Evolutionary conservation across 2,888 invertebrate species (phyloP).

Genomic region (Rhopalosiphum nymphaeae): DNA sequence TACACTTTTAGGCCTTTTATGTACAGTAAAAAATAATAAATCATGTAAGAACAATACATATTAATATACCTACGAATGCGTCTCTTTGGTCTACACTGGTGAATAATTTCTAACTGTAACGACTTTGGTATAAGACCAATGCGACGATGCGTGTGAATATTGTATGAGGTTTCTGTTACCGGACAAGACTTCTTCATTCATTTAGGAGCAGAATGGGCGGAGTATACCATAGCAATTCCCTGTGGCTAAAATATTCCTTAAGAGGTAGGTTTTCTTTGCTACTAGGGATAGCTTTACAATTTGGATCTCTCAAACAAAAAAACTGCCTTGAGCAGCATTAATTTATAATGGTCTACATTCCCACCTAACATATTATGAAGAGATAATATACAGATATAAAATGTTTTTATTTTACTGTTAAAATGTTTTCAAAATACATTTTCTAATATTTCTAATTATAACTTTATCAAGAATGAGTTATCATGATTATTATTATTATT

Average conservation of each 20-base stretch:
- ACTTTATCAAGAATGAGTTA: not conserved
- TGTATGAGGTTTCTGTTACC: not conserved
- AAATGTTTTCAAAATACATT: not conserved
- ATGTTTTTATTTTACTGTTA: not conserved
- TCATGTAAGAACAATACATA: not conserved
- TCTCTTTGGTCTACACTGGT: not conserved
- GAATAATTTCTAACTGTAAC: conserved; percentile 11
- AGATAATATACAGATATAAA: not conserved
- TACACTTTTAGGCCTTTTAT: not conserved
- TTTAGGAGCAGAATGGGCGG: not conserved
- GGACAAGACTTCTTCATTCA: conserved; percentile 16
- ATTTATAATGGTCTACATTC: not conserved
- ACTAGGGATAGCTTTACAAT: not conserved
- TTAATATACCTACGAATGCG: not conserved
- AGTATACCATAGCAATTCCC: not conserved
- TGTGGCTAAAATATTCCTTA: conserved; percentile 37
- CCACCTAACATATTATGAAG: not conserved
- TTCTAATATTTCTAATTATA: not conserved
- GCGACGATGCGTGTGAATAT: conserved; percentile 27
- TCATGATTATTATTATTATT: not conserved
- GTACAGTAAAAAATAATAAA: not conserved
- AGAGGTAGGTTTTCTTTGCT: not conserved
- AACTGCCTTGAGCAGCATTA: not conserved
- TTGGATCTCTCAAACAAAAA: not conserved
- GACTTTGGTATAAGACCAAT: not conserved